phyloP scores from a whole-genome alignment of 2,797 vertebrate genomes.

The Epinephelus coioides region DNA sequence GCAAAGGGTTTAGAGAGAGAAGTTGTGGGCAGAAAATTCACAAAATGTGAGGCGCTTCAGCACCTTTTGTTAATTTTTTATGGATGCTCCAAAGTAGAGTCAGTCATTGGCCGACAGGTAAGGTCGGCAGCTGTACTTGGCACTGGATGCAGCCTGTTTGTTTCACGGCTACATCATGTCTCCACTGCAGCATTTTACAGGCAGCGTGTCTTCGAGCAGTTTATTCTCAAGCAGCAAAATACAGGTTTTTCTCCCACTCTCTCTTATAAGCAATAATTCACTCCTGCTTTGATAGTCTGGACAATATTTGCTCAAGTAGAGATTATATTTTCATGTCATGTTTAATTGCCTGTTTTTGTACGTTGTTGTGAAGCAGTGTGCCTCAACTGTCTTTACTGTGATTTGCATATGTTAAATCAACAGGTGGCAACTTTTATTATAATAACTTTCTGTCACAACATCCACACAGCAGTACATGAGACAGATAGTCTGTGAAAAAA shows the following conservation, averaged over 20 bases:
- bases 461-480: too few species aligned
- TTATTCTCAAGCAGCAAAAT: neutral
- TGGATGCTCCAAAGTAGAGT: neutral
- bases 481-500: too few species aligned
- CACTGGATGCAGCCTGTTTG: neutral
- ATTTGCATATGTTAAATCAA: too few species aligned
- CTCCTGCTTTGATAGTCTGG: neutral
- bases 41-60: neutral
- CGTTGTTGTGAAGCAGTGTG: neutral
- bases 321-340: neutral
- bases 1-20: neutral
- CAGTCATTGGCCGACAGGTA: neutral
- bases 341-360: neutral
- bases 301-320: neutral
- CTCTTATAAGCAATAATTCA: neutral
- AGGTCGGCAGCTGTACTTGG: neutral
- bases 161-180: neutral
- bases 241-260: neutral
- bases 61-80: neutral
- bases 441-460: too few species aligned
- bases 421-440: too few species aligned
- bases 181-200: conserved; percentile 3
- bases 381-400: neutral
- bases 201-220: neutral
- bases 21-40: neutral